Evolutionary conservation across 92 coral and sea anemone species (phyloP).

Genomic region (Pocillopora grandis): DNA sequence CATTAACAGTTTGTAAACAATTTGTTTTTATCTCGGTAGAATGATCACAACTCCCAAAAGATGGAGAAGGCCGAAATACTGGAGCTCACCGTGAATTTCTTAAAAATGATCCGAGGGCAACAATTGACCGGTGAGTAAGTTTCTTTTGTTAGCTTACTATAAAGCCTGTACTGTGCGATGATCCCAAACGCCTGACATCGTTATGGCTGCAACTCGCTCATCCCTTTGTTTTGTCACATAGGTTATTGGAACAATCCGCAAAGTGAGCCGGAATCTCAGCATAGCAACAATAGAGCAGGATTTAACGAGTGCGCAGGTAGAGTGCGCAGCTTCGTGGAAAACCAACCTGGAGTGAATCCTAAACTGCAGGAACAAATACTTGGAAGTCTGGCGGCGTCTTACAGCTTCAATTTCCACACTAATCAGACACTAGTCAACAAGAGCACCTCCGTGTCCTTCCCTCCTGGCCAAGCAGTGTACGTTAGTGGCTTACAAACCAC

Average conservation of each 20-base stretch:
- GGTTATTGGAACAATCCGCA: slow-evolving; percentile 45
- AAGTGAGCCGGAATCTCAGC: slow-evolving; percentile 37
- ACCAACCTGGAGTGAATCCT: slow-evolving; percentile 44
- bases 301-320: slow-evolving; percentile 57
- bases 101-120: slow-evolving; percentile 74
- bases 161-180: no score
- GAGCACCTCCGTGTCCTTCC: background rate
- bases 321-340: slow-evolving; percentile 49
- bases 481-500: background rate
- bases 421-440: background rate
- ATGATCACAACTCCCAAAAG: slow-evolving; percentile 81
- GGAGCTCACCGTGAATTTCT: slow-evolving; percentile 92
- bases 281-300: slow-evolving; percentile 59
- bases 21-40: slow-evolving; percentile 40
- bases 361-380: slow-evolving; percentile 57
- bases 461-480: slow-evolving; percentile 7
- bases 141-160: background rate
- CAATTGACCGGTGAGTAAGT: slow-evolving; percentile 46
- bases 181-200: background rate
- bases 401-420: slow-evolving; percentile 6
- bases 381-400: slow-evolving; percentile 54
- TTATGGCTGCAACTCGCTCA: background rate
- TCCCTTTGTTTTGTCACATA: background rate
- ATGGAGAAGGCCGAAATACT: slow-evolving; percentile 99
- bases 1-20: background rate